Evolutionary conservation across 2,113 vertebrate species (phyloP), one percentile per base, ranked within the genome.

Genomic region (Meleagris gallopavo): DNA sequence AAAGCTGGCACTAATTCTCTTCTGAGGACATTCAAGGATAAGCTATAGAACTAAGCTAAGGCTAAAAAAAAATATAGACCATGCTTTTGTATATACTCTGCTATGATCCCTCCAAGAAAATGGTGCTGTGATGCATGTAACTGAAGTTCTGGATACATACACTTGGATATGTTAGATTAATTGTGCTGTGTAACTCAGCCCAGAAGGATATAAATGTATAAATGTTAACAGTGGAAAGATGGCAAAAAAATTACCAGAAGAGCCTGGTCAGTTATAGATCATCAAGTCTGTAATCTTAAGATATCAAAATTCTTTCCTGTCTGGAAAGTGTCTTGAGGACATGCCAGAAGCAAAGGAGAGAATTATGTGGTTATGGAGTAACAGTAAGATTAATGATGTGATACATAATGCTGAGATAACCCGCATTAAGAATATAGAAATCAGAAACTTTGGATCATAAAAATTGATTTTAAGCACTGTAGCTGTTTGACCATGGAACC

Each of bases 81-180:
- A 0, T 12, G 24, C 32, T 18, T 50, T 65, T 4, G 2, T 5
- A 29, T 8, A 38, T 4, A 38, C 18, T 18, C 13, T 66, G 7
- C 22, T 10, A 21, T 29, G 12, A 74, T 25, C 32, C 8, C 38
- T 46, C 73, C 38, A 62, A 45, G 50, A 77, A 73, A 79, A 90
- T 17, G 17, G 85, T 70, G 17, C 17, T 38, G 29, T 6, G 14
- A 58, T 55, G 7, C 13, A 73, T 80, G 40, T 62, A 43, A 58
- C 6, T 7, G 6, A 89, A 75, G 18, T 46, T 78, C 22, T n/a
- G 62, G 21, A 32, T 78, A 71, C 80, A 64, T 14, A 55, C 7
- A 71, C 38, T 61, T 57, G 38, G 18, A 34, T 66, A 27, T 77
- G 36, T 69, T 29, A 52, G 90, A 81, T 73, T 57, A 73, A 54